Conservation (phyloP, 2,113 vertebrate genomes). For the Holacanthus passer region DNA sequence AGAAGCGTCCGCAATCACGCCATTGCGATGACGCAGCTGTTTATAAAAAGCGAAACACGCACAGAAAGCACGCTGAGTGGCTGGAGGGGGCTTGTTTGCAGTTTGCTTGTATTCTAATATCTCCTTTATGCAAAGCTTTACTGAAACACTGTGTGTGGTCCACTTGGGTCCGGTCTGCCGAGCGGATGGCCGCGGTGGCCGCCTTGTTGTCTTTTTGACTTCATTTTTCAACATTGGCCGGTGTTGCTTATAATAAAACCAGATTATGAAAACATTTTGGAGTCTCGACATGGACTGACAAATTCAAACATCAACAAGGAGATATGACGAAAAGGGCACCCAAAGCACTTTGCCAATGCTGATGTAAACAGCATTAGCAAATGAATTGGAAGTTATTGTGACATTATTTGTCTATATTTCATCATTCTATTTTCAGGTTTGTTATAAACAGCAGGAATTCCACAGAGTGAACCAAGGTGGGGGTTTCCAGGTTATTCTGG, state of each 20-base stretch:
- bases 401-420: constrained; percentile 73
- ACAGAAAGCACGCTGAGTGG: constrained; percentile 52
- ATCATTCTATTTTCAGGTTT: constrained; percentile 73
- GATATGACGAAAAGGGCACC: constrained; percentile 81
- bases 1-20: constrained; percentile 61
- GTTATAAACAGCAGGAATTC: constrained; percentile 63
- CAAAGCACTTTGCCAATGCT: constrained; percentile 67
- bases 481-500: constrained; percentile 48
- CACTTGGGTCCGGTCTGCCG: constrained; percentile 60
- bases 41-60: constrained; percentile 70
- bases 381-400: constrained; percentile 62
- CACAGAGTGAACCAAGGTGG: constrained; percentile 50
- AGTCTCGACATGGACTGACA: constrained; percentile 77
- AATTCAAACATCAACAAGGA: constrained; percentile 84
- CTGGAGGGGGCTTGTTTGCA: constrained; percentile 66
- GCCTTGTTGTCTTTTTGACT: constrained; percentile 79
- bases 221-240: constrained; percentile 83
- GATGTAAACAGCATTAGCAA: constrained; percentile 70
- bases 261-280: constrained; percentile 85
- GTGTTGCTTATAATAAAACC: constrained; percentile 86
- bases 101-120: constrained; percentile 81
- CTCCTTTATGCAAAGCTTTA: constrained; percentile 73
- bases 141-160: constrained; percentile 83
- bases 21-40: constrained; percentile 70
- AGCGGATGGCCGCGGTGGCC: constrained; percentile 59